Evolutionary conservation across 2,113 vertebrate species (phyloP).

Genomic region (Aythya baeri): DNA sequence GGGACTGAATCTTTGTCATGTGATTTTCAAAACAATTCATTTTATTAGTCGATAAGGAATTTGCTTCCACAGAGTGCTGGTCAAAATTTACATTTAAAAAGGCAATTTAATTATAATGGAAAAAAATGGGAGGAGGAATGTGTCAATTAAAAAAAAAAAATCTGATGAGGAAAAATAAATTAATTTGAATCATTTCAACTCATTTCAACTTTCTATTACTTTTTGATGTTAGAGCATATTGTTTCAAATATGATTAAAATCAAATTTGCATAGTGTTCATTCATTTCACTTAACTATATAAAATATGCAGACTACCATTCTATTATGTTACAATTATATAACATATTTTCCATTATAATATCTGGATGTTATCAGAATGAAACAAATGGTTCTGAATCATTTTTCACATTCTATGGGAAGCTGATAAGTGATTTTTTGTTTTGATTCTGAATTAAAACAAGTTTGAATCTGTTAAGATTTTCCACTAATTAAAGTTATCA

Average conservation of each 20-base stretch:
- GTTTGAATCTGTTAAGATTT: neutral
- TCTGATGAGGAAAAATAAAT: accelerated
- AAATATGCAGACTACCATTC: conserved; percentile 7
- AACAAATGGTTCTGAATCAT: neutral
- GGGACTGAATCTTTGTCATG: neutral
- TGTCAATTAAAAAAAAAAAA: neutral
- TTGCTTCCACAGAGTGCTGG: neutral
- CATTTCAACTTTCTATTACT: neutral
- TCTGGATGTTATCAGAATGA: conserved; percentile 14
- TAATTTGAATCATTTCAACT: neutral
- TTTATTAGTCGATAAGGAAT: neutral
- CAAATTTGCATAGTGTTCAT: neutral
- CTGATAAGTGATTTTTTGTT: neutral
- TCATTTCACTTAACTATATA: neutral
- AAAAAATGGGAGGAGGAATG: neutral
- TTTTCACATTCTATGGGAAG: neutral
- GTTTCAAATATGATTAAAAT: conserved; percentile 8
- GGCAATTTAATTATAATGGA: neutral
- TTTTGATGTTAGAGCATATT: neutral
- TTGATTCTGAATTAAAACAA: neutral
- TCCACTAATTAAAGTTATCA: neutral
- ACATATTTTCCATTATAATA: conserved; percentile 6
- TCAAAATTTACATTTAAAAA: neutral
- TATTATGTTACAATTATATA: neutral
- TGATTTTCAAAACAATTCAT: neutral